phyloP scores from a whole-genome alignment of 2,888 invertebrate species.

The Drosophila subsilvestris region DNA sequence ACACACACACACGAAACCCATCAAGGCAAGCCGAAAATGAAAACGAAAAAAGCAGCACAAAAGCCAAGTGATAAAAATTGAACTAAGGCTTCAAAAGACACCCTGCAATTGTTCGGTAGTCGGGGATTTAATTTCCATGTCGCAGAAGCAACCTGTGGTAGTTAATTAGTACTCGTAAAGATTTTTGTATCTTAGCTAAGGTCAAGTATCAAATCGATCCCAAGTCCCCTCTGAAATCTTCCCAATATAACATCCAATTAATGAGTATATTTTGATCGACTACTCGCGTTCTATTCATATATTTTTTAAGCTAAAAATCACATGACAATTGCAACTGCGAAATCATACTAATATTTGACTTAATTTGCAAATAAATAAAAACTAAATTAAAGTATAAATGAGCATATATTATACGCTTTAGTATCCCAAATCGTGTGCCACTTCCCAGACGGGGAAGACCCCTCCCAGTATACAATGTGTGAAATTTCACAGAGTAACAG shows the following conservation, averaged over 20 bases:
- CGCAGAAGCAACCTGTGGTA: no score
- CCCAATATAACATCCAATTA: neutral
- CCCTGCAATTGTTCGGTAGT: neutral
- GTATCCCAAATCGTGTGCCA: constrained; percentile 50
- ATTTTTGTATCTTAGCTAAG: no score
- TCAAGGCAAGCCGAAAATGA: constrained; percentile 38
- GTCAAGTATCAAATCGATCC: no score
- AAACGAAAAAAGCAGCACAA: constrained; percentile 33
- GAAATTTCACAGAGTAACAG: constrained; percentile 64
- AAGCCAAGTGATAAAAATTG: constrained; percentile 42
- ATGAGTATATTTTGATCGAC: neutral
- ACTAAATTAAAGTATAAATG: constrained; percentile 57
- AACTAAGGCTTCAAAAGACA: constrained; percentile 7
- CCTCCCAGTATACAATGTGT: constrained; percentile 55
- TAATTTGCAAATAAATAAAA: constrained; percentile 68
- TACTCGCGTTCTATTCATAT: neutral
- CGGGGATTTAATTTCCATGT: neutral
- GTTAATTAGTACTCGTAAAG: no score
- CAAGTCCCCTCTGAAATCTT: accelerated
- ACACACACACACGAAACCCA: constrained; percentile 13
- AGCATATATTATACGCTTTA: constrained; percentile 45
- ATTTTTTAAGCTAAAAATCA: constrained; percentile 43
- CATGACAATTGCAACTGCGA: constrained; percentile 57
- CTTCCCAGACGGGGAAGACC: constrained; percentile 49
- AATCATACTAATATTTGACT: constrained; percentile 51